Evolutionary conservation across 2,888 invertebrate genomes (phyloP), one percentile per base, ranked within the genome.

Genomic region (Rhimphoctona megacephalus): DNA sequence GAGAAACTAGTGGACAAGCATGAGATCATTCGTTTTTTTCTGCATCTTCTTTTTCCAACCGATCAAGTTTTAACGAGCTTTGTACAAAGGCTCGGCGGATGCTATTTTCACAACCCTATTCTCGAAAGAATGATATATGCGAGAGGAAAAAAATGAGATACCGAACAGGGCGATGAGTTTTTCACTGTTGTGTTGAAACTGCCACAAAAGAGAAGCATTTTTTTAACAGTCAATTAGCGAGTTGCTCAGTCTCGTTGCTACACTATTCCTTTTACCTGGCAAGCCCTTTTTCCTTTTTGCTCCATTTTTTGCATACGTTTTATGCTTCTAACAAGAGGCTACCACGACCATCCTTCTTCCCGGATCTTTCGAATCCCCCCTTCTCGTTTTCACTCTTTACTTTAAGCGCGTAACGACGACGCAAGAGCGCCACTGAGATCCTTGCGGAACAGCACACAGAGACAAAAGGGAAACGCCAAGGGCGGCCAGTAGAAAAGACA

Each of bases 221-320:
- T n/a, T 85, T 85, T 83, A 87, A 83, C 80, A 85, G 86, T 86
- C 87, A 87, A 87, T 87, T 87, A 87, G 86, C 76, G 69, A 87
- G 83, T 33, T 54, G 57, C 66, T 43, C 70, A 69, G 85, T 85
- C 80, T 78, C 83, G 83, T 83, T 86, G 76, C 69, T 73, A 66
- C 79, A 67, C 46, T 43, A 33, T n/a, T 46, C 14, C 69, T 57
- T n/a, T 43, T 57, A 36, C 46, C 46, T 30, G 22, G 30, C n/a
- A 43, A 33, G 19, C 43, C 25, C 14, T 43, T 33, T 52, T 52
- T 33, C n/a, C 1, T 43, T 17, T 43, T 25, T 43, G 1, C 39
- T 19, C 4, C 5, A 30, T 72, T 64, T 78, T 67, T 54, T 25
- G 52, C 46, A 67, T 73, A 73, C 78, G 76, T 73, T 67, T 85